Base-by-base conservation (phyloP, 1,140 invertebrate species). In the Tetramorium parvispinum region DNA sequence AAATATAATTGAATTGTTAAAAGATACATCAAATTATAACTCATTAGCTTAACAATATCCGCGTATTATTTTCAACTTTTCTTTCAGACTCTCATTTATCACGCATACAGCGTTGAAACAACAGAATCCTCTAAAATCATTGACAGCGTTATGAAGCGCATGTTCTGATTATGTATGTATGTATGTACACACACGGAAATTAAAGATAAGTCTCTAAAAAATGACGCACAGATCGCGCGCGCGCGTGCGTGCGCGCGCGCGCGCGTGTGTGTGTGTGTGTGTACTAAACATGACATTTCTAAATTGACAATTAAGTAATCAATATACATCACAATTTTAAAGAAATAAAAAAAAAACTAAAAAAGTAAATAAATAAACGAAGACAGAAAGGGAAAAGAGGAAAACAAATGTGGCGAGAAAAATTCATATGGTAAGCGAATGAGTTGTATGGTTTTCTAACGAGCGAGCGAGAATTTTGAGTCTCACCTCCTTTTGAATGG, bases 401-500 rank as follows among this genome's bases (percentile, higher is more conserved):
- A n/a, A 46, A 13, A 63, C 5, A 63, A 37, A 65, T 16, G 24
- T 18, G 7, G 2, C 53, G 43, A 70, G 5, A 57, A 70, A 51
- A 24, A 53, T n/a, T 79, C 1, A 21, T 68, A 51, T 43, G 24
- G 7, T 65, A 66, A 83, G 53, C 43, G 3, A 83, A 73, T 73
- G 40, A 75, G 53, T 49, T 83, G 61, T 2, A 21, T 73, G 3
- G 3, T 32, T 53, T 18, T 82, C 13, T 16, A 21, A 24, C 32
- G 21, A 71, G 49, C 32, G 10, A 18, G 16, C 0, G 3, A 27
- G n/a, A 61, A 73, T 40, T 32, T 73, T 18, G 11, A 32, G 2
- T 85, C 93, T 95, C 87, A 97, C 97, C 96, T 98, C 97, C 93
- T 97, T 97, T 94, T 97, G 97, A 92, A 97, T 97, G 89, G 97